phyloP scores from a whole-genome alignment of 1,140 invertebrate genomes.

The Ceratosolen solmsi region DNA sequence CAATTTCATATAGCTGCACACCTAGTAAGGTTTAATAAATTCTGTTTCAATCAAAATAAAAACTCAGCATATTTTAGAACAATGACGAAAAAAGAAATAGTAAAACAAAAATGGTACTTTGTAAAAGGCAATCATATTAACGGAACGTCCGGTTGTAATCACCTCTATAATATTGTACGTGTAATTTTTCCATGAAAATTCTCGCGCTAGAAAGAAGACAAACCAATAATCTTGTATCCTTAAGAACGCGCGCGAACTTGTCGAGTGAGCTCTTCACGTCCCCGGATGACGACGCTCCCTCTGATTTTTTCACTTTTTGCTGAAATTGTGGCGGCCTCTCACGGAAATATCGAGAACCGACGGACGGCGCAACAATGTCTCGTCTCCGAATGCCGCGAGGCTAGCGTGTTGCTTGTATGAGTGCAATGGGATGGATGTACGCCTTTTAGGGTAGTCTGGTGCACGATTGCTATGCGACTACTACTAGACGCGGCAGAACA shows the following conservation, averaged over 20 bases:
- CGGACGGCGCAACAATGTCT: slow-evolving; percentile 13
- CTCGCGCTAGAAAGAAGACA: not conserved
- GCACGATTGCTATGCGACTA: slow-evolving; percentile 10
- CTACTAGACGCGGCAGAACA: not conserved
- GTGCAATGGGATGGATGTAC: not conserved
- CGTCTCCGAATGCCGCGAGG: slow-evolving; percentile 1
- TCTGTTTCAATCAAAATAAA: no score
- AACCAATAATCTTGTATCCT: not conserved
- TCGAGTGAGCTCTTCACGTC: not conserved
- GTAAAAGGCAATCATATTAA: not conserved
- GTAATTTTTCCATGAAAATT: slow-evolving; percentile 36
- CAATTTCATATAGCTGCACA: no score
- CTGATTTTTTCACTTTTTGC: slow-evolving; percentile 14
- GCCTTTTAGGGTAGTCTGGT: slow-evolving; percentile 41
- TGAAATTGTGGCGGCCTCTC: not conserved
- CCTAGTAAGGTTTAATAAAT: no score
- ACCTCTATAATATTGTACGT: not conserved
- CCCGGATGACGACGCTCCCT: not conserved
- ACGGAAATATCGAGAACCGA: slow-evolving; percentile 18
- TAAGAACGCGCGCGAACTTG: not conserved
- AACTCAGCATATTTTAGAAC: no score
- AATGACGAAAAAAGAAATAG: no score
- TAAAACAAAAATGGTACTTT: not conserved
- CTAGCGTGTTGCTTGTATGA: not conserved
- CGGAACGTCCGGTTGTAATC: not conserved